Evolutionary conservation across 2,888 invertebrate species (phyloP).

Genomic region (Diploptera punctata): DNA sequence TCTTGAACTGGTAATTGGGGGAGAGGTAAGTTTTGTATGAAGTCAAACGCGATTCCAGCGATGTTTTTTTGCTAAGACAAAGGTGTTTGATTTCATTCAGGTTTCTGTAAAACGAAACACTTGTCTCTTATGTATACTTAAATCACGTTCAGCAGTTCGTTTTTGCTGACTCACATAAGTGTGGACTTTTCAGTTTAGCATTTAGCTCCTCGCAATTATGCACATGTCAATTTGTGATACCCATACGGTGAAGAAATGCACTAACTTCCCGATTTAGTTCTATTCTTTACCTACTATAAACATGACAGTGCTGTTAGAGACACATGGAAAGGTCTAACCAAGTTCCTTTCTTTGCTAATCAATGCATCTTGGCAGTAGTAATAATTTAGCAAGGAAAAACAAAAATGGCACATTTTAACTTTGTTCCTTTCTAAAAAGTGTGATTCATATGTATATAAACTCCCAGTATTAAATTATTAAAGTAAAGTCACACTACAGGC

Average conservation of each 20-base stretch:
- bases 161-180: neutral
- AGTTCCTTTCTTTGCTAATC: too few species aligned
- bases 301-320: too few species aligned
- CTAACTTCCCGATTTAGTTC: neutral
- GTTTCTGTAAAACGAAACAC: neutral
- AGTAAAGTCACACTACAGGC: neutral
- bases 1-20: too few species aligned
- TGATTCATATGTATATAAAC: neutral
- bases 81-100: neutral
- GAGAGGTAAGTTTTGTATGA: too few species aligned
- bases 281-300: neutral
- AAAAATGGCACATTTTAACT: neutral
- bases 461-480: neutral
- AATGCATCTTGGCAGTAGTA: too few species aligned
- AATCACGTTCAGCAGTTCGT: neutral
- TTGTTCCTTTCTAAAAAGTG: neutral
- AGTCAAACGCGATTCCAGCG: neutral
- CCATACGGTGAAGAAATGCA: neutral
- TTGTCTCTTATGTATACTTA: too few species aligned
- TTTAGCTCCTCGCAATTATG: neutral
- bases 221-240: neutral
- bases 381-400: neutral
- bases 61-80: neutral
- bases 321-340: too few species aligned
- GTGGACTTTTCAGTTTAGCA: neutral